Base-by-base conservation (phyloP, 2,888 invertebrate genomes). In the Lypha dubia region DNA sequence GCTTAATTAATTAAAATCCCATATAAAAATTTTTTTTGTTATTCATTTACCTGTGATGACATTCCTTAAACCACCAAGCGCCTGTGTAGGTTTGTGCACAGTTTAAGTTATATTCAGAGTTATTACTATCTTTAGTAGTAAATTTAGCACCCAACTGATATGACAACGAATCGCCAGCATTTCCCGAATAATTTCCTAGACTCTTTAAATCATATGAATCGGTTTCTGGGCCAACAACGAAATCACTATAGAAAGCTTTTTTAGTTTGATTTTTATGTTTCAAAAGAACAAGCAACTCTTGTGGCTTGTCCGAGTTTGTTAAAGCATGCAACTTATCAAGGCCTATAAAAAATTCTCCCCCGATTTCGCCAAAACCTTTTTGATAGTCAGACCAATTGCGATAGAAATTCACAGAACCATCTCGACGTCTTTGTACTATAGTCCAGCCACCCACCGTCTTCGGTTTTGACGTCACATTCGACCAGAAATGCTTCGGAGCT, bases 261-360 rank as follows among this genome's bases (percentile, higher is more conserved):
- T 7, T 51, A 1, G 17, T 44, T 15, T 41, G 46, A 4, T 75
- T 53, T 1, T 56, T 44, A 35, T 81, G 75, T 28, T 70, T 46
- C 63, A 81, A 35, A 0, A 75, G 15, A 3, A 81, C 28, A 2
- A 75, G 17, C 9, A 81, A 56, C 35, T 81, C 81, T 11, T 81
- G 81, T 0, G 68, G 75, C 0, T 70, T 70, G 38, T 58, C 38
- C n/a, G 28, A 75, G 13, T 70, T 75, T 13, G 81, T 75, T 5
- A 81, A 17, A 0, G 81, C 81, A 46, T 75, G 32, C 11, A 81
- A n/a, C n/a, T 70, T 81, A 1, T 75, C 56, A 6, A 81, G 11
- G 2, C 81, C 75, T 28, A 81, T 81, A 20, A 75, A 81, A 11
- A 70, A 65, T 63, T 81, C 75, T 32, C 75, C 70, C 1, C 63